Evolutionary conservation across 2,797 vertebrate genomes (phyloP).

Genomic region (Crypturellus tataupa): DNA sequence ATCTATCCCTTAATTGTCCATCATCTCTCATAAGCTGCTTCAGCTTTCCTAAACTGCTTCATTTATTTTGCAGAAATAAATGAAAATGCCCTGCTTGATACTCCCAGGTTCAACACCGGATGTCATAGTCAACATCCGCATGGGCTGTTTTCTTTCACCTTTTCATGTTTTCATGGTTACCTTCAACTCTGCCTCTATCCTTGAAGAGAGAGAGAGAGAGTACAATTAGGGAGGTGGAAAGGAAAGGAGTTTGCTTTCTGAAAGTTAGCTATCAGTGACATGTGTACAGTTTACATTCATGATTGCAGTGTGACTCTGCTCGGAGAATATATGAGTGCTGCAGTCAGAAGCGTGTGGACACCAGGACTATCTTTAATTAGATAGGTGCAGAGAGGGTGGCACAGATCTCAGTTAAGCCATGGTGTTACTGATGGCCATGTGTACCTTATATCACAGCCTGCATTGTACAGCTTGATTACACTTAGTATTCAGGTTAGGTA

Average conservation of each 20-base stretch:
- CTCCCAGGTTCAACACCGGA: neutral
- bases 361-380: neutral
- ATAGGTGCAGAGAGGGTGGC: neutral
- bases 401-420: neutral
- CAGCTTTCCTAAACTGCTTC: neutral
- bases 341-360: neutral
- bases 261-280: neutral
- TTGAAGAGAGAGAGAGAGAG: neutral
- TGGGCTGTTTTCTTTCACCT: neutral
- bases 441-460: neutral
- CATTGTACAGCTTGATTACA: neutral
- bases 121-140: neutral
- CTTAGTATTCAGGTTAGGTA: neutral
- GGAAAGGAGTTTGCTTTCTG: neutral
- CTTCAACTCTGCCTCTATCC: neutral
- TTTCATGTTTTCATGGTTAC: neutral
- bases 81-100: neutral
- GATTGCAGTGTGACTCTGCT: neutral
- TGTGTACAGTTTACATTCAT: neutral
- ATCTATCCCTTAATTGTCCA: neutral
- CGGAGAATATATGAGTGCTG: neutral
- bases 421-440: accelerated
- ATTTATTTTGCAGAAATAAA: neutral
- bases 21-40: neutral
- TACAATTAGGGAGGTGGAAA: neutral